These are phyloP conservation scores for Formica selysi DNA, from an alignment of 1,140 invertebrate species.

Conservation along the genomic window DNA sequence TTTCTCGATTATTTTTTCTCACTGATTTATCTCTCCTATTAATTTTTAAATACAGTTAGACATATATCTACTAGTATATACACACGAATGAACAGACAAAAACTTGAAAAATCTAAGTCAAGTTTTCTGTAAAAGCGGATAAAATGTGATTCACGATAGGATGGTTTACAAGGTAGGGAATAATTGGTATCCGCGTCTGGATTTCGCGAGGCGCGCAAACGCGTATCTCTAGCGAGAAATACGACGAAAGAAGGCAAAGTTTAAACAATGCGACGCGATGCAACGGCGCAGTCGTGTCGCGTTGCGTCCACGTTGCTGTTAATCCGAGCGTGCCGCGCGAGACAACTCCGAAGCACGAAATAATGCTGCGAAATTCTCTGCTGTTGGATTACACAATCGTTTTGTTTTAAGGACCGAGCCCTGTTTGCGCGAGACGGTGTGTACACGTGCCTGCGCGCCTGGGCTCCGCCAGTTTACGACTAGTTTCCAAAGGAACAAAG, in stretches of 20 bases:
- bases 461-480: conserved; percentile 66
- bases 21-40: neutral
- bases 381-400: conserved; percentile 56
- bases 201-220: conserved; percentile 31
- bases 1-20: neutral
- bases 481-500: conserved; percentile 72
- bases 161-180: neutral
- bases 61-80: neutral
- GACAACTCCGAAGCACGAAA: conserved; percentile 67
- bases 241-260: conserved; percentile 47
- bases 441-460: conserved; percentile 21
- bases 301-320: conserved; percentile 45
- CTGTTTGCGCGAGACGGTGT: conserved; percentile 31
- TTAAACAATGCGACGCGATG: conserved; percentile 15
- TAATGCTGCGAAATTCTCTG: conserved; percentile 62
- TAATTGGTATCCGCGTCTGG: conserved; percentile 14
- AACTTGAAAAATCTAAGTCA: neutral
- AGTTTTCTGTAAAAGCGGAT: neutral
- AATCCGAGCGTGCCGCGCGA: conserved; percentile 46
- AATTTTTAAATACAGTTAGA: neutral
- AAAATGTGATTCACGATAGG: neutral
- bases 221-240: neutral
- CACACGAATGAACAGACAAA: neutral
- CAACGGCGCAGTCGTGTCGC: neutral
- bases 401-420: conserved; percentile 53